Percentiles rank a stretch among this genome's conserved stretches.
Conservation (phyloP, 2,888 invertebrate genomes). For the Parnassius glacialis region DNA sequence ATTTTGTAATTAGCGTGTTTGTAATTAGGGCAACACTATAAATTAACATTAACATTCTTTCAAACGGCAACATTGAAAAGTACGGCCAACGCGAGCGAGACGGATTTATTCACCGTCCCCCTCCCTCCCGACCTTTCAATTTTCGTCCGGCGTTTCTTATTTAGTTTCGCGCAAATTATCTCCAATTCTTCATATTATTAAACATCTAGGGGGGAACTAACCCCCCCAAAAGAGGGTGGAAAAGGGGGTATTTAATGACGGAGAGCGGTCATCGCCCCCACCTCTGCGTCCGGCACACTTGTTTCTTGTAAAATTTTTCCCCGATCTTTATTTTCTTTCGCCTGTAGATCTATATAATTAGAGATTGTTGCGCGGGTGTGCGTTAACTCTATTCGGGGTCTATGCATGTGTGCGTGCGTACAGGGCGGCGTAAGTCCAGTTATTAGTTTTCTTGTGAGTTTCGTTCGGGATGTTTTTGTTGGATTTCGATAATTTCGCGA, state of each 20-base stretch:
- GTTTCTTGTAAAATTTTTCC: constrained; percentile 81
- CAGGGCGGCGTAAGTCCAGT: constrained; percentile 66
- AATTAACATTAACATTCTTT: constrained; percentile 30
- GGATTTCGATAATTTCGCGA: constrained; percentile 81
- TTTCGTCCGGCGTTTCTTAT: constrained; percentile 79
- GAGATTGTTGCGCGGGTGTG: constrained; percentile 43
- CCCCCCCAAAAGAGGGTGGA: constrained; percentile 44
- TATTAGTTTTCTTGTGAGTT: constrained; percentile 80
- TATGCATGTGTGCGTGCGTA: constrained; percentile 44
- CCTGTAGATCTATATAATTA: constrained; percentile 79
- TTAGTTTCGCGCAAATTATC: constrained; percentile 82
- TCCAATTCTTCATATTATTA: constrained; percentile 82
- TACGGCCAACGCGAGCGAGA: constrained; percentile 29
- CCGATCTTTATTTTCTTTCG: constrained; percentile 78
- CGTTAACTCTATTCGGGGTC: constrained; percentile 40
- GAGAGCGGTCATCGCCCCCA: constrained; percentile 73
- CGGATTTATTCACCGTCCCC: constrained; percentile 23
- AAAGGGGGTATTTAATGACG: constrained; percentile 69
- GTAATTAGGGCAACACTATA: constrained; percentile 26
- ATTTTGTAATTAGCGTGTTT: constrained; percentile 17
- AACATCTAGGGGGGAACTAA: constrained; percentile 76
- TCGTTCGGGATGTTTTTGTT: constrained; percentile 74
- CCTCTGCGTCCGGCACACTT: constrained; percentile 66
- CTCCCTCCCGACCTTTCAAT: constrained; percentile 70
- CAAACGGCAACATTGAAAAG: constrained; percentile 30